Conservation (phyloP, 30 jellyfish, hydroid and myxozoan genomes). For the Nemopilema nomurai region DNA sequence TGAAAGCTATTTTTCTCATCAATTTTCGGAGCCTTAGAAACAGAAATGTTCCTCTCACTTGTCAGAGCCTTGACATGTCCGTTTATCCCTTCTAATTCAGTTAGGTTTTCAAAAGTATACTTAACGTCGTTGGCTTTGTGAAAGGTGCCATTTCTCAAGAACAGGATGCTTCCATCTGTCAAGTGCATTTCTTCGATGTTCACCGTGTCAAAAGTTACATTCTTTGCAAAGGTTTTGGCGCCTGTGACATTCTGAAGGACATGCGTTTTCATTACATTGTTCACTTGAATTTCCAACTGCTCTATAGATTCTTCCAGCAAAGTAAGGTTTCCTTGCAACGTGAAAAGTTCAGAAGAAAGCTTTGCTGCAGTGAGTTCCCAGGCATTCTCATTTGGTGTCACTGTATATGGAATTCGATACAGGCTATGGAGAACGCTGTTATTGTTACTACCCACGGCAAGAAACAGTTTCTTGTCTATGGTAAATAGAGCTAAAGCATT, state of each 20-base stretch:
- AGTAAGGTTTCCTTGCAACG: conserved; percentile 23
- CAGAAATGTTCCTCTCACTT: background rate
- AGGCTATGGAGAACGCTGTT: conserved; percentile 37
- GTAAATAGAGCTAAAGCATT: conserved; percentile 59
- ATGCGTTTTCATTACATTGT: conserved; percentile 28
- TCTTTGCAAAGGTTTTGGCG: background rate
- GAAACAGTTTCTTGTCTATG: conserved; percentile 33
- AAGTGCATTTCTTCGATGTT: conserved; percentile 4
- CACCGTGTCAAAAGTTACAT: background rate
- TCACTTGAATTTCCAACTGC: conserved; percentile 4
- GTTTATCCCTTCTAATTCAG: background rate
- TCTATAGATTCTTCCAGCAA: background rate
- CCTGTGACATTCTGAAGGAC: conserved; percentile 56
- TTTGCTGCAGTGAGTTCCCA: conserved; percentile 46
- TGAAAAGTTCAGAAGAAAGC: conserved; percentile 5
- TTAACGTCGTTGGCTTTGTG: background rate
- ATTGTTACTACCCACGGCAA: conserved; percentile 66
- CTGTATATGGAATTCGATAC: conserved; percentile 50
- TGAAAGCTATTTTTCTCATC: background rate
- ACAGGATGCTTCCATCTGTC: conserved; percentile 25
- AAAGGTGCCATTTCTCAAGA: background rate
- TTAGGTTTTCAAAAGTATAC: background rate
- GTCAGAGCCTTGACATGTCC: background rate
- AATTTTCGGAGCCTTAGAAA: background rate
- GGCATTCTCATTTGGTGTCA: conserved; percentile 52